Evolutionary conservation across 2,797 vertebrate genomes (phyloP).

Genomic region (Thaleichthys pacificus): DNA sequence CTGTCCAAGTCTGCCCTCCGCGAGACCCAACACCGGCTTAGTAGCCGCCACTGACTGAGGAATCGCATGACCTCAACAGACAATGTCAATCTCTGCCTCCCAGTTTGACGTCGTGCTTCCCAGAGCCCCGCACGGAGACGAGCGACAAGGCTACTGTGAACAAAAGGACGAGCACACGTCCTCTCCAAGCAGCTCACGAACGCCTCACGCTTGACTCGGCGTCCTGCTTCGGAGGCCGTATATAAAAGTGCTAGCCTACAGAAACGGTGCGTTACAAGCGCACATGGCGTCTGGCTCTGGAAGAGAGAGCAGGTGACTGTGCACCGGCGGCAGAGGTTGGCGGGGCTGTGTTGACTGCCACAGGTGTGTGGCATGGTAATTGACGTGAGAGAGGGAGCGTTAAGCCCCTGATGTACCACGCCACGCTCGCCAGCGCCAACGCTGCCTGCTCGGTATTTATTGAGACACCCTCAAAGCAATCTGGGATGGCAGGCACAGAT

Average conservation of each 20-base stretch:
- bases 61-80: neutral
- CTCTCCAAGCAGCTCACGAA: too few relatives aligned
- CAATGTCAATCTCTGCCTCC: neutral
- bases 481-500: slow-evolving; percentile 75
- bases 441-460: slow-evolving; percentile 73
- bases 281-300: neutral
- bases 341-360: slow-evolving; percentile 30
- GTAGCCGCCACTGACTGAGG: neutral
- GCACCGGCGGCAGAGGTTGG: slow-evolving; percentile 16
- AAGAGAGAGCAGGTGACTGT: neutral
- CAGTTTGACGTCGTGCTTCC: neutral
- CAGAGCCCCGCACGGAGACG: too few relatives aligned
- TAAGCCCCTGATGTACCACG: slow-evolving; percentile 44
- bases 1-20: slow-evolving; percentile 38
- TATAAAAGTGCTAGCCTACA: too few relatives aligned
- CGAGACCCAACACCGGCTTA: slow-evolving; percentile 26
- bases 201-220: too few relatives aligned
- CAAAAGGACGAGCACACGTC: neutral
- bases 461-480: slow-evolving; percentile 75
- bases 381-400: slow-evolving; percentile 57
- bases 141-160: too few relatives aligned
- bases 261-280: too few relatives aligned
- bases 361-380: slow-evolving; percentile 46
- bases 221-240: too few relatives aligned
- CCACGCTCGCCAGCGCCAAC: slow-evolving; percentile 38